Evolutionary conservation across 2,888 invertebrate species (phyloP).

Genomic region (Bedellia somnulentella): DNA sequence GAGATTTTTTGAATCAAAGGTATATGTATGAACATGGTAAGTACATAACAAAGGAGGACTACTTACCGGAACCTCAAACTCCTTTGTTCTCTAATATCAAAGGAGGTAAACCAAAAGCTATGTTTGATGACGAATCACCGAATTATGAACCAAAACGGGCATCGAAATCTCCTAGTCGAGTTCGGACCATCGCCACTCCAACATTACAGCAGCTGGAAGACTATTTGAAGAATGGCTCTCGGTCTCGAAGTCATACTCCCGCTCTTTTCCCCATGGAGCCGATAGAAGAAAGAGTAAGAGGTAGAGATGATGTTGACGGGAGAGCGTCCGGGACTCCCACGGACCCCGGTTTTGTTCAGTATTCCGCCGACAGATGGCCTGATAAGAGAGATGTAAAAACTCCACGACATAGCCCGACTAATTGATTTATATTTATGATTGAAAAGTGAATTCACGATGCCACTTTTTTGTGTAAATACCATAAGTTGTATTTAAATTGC

Average conservation of each 20-base stretch:
- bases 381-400: slow-evolving; percentile 56
- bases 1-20: slow-evolving; percentile 31
- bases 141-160: slow-evolving; percentile 29
- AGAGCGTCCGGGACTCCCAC: slow-evolving; percentile 67
- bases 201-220: slow-evolving; percentile 53
- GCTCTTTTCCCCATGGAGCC: slow-evolving; percentile 58
- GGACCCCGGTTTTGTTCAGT: slow-evolving; percentile 74
- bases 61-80: slow-evolving; percentile 47
- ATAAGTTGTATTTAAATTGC: too few species aligned
- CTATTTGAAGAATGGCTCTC: slow-evolving; percentile 36
- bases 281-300: slow-evolving; percentile 36
- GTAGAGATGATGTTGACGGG: slow-evolving; percentile 31
- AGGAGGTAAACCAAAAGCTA: slow-evolving; percentile 29
- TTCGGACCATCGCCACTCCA: slow-evolving; percentile 37
- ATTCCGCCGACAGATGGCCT: slow-evolving; percentile 71
- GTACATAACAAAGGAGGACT: slow-evolving; percentile 38
- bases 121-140: slow-evolving; percentile 40
- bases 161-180: slow-evolving; percentile 35
- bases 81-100: slow-evolving; percentile 51
- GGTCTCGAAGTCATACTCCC: slow-evolving; percentile 37
- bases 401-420: slow-evolving; percentile 58
- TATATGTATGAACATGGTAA: slow-evolving; percentile 23
- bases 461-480: too few species aligned
- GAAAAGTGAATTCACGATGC: too few species aligned
- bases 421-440: slow-evolving; percentile 8